phyloP scores from a whole-genome alignment of 2,113 vertebrate species.

The Oreochromis aureus region DNA sequence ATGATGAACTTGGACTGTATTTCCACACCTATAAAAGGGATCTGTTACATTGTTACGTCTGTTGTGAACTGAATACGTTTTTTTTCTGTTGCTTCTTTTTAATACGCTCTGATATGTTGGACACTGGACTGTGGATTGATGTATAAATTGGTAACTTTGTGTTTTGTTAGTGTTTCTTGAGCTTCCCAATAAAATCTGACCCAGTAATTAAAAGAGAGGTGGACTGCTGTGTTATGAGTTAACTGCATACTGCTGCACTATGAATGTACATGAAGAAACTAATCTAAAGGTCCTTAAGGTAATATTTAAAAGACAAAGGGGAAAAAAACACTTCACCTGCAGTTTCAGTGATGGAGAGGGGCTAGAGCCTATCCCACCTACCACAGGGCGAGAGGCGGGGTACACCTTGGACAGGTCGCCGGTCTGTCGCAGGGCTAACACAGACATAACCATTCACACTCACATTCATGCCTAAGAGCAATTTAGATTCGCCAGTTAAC shows the following conservation, averaged over 20 bases:
- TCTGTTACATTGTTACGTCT: background rate
- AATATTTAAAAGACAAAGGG: background rate
- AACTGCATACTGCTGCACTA: background rate
- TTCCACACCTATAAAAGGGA: background rate
- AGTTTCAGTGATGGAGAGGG: background rate
- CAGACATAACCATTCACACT: background rate
- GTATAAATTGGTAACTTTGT: background rate
- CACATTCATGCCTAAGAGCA: background rate
- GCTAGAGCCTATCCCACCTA: background rate
- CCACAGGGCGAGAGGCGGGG: fast-evolving
- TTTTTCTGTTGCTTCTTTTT: background rate
- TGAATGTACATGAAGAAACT: background rate
- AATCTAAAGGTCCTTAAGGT: background rate
- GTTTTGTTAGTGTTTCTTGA: background rate
- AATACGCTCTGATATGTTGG: background rate
- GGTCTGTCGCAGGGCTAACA: background rate
- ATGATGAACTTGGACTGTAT: background rate
- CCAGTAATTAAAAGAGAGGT: background rate
- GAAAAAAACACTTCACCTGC: background rate
- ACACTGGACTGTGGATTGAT: background rate
- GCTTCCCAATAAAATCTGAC: background rate
- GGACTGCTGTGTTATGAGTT: background rate
- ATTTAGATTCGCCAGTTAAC: fast-evolving
- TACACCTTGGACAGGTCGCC: background rate
- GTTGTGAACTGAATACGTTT: background rate